Evolutionary conservation across 2,888 invertebrate genomes (phyloP).

Genomic region (Steinernema carpocapsae): DNA sequence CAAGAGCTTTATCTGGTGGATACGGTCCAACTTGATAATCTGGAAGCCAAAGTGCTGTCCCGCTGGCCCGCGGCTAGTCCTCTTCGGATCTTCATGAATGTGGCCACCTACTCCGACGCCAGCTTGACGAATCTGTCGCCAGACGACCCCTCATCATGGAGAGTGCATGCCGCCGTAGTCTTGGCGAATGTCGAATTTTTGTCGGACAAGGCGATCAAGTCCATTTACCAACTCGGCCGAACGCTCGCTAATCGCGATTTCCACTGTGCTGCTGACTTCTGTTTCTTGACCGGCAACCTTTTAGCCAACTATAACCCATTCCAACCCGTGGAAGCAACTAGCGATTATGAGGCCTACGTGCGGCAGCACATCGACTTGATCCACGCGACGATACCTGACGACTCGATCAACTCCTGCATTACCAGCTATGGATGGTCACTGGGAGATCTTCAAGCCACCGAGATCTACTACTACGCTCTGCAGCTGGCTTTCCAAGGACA

Average conservation of each 20-base stretch:
- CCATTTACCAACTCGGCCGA: constrained; percentile 34
- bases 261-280: constrained; percentile 87
- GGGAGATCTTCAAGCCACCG: constrained; percentile 66
- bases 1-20: constrained; percentile 50
- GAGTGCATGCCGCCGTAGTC: constrained; percentile 93
- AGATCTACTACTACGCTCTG: constrained; percentile 65
- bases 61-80: constrained; percentile 60
- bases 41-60: constrained; percentile 58
- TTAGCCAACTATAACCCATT: constrained; percentile 47
- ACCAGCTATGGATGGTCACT: constrained; percentile 58
- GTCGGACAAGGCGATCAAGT: constrained; percentile 42
- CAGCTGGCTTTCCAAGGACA: constrained; percentile 48
- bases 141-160: constrained; percentile 81
- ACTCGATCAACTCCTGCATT: constrained; percentile 45
- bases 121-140: constrained; percentile 50
- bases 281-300: constrained; percentile 83
- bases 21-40: constrained; percentile 47
- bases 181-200: constrained; percentile 76
- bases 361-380: constrained; percentile 60
- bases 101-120: constrained; percentile 46
- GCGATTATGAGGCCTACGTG: background rate
- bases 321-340: constrained; percentile 40
- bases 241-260: constrained; percentile 75
- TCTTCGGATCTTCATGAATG: constrained; percentile 60
- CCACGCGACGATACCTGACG: constrained; percentile 65